Evolutionary conservation across 2,113 vertebrate species (phyloP).

Genomic region (Bothrops jararaca): DNA sequence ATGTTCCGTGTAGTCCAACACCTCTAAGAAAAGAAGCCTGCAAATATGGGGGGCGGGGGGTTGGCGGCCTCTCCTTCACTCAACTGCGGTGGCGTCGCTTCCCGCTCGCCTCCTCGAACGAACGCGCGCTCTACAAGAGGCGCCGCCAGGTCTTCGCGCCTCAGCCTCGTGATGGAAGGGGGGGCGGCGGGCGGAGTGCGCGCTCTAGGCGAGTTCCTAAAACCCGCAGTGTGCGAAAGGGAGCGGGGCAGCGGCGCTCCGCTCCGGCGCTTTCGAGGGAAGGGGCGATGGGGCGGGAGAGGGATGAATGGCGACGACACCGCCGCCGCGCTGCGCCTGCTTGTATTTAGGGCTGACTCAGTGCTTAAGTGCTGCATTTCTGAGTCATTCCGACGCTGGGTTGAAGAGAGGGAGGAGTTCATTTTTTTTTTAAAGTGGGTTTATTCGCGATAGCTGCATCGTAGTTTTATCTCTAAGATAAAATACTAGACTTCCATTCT

Average conservation of each 20-base stretch:
- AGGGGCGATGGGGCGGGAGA: background rate
- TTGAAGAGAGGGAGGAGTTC: background rate
- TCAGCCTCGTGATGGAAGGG: background rate
- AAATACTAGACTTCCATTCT: background rate
- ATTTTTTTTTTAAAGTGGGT: background rate
- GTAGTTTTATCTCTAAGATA: slow-evolving; percentile 36
- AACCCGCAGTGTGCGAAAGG: background rate
- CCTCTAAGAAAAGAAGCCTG: background rate
- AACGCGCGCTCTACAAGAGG: slow-evolving; percentile 43
- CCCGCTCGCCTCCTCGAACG: background rate
- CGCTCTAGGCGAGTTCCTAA: slow-evolving; percentile 40
- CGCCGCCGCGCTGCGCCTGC: background rate
- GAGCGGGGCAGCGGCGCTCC: background rate
- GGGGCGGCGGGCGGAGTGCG: background rate
- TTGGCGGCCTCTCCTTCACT: background rate
- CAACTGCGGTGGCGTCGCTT: background rate
- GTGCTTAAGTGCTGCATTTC: slow-evolving; percentile 65
- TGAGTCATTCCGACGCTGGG: slow-evolving; percentile 63
- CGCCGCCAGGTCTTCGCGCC: slow-evolving; percentile 36
- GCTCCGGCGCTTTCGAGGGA: background rate
- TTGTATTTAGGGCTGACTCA: slow-evolving; percentile 54
- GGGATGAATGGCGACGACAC: background rate
- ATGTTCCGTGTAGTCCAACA: background rate
- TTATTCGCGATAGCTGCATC: background rate
- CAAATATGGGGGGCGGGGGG: background rate